phyloP scores from a whole-genome alignment of 2,888 invertebrate species.

The Rhopalosiphum nymphaeae region DNA sequence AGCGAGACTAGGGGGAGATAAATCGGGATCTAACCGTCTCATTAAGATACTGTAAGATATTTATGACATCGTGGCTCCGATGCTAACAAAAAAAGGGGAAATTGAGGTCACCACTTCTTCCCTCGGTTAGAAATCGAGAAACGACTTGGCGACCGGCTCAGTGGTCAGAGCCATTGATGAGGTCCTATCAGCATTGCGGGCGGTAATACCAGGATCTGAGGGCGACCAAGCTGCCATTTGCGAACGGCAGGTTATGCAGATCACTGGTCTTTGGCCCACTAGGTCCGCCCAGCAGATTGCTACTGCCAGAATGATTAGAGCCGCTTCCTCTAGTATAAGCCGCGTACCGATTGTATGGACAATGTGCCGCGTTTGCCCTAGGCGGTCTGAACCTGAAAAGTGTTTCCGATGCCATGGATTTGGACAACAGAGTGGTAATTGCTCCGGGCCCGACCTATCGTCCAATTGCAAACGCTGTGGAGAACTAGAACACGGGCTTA shows the following conservation, averaged over 20 bases:
- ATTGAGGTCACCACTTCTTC: no score
- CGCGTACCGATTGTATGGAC: neutral
- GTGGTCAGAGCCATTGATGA: neutral
- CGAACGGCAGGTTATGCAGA: no score
- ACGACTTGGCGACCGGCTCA: no score
- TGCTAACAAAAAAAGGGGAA: no score
- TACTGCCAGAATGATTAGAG: neutral
- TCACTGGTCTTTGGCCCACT: no score
- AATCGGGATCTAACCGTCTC: no score
- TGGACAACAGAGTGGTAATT: neutral
- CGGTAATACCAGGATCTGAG: neutral
- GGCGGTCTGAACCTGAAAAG: neutral
- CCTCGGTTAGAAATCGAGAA: no score
- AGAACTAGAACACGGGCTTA: neutral
- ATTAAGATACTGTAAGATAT: neutral
- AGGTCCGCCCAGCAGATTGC: neutral
- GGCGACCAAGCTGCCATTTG: no score
- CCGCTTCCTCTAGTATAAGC: neutral
- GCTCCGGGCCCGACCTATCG: neutral
- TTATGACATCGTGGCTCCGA: no score
- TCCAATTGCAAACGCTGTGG: neutral
- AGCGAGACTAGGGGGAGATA: no score
- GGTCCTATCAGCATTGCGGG: neutral
- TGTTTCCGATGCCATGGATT: conserved; percentile 3
- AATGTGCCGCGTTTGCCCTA: conserved; percentile 8